A percentile compares a stretch with the other conserved stretches of the same genome.
These are phyloP conservation scores for Ceratitis capitata DNA, from an alignment of 1,140 invertebrate species.

Conservation along the genomic window DNA sequence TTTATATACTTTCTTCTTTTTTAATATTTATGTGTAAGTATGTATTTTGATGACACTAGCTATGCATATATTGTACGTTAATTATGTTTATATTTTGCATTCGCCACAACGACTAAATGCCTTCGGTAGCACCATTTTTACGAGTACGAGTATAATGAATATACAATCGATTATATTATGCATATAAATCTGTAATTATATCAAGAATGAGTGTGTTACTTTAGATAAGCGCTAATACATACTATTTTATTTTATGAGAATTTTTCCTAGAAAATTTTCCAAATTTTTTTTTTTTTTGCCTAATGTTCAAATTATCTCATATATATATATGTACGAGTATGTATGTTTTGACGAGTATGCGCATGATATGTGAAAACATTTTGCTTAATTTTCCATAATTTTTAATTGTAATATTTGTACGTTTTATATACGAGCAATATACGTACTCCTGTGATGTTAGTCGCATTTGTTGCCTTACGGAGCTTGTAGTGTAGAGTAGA, in stretches of 20 bases:
- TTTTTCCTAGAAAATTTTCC: not conserved
- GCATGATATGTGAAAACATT: conserved; percentile 33
- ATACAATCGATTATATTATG: not conserved
- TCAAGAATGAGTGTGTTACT: not conserved
- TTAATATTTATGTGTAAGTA: not conserved
- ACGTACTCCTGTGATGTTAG: conserved; percentile 37
- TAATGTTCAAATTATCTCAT: too few species aligned
- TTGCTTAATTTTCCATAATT: not conserved
- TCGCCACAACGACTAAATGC: not conserved
- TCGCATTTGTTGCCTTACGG: conserved; percentile 19
- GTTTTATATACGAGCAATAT: conserved; percentile 32
- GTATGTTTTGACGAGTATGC: not conserved
- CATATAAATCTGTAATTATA: not conserved
- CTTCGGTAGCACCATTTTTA: conserved; percentile 18
- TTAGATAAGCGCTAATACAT: not conserved
- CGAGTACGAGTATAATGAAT: conserved; percentile 28
- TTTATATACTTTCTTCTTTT: too few species aligned
- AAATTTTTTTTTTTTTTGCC: not conserved
- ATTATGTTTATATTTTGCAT: not conserved
- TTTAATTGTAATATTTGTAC: not conserved
- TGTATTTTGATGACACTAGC: not conserved
- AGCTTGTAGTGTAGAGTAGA: conserved; percentile 30
- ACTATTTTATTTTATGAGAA: not conserved
- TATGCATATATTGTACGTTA: not conserved
- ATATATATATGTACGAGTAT: not conserved